Percentiles rank a stretch among this genome's conserved stretches.
Conservation (phyloP, 2,113 vertebrate genomes). For the Brienomyrus longianalis region DNA sequence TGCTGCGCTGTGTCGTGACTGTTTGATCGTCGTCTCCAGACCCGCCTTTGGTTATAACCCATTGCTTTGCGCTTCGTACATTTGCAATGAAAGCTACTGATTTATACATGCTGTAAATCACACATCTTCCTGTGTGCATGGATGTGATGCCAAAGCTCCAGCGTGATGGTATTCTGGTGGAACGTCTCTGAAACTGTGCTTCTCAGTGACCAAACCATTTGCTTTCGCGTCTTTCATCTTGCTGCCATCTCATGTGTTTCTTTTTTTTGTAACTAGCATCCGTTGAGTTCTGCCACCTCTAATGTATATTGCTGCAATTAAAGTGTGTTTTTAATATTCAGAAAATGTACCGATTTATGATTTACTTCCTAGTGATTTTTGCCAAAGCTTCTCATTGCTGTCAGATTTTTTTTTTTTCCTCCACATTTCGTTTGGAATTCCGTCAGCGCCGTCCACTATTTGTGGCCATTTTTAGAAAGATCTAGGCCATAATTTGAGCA, state of each 20-base stretch:
- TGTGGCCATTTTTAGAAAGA: neutral
- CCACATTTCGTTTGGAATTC: neutral
- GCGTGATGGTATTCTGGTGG: conserved; percentile 31
- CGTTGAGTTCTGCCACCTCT: neutral
- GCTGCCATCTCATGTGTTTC: conserved; percentile 49
- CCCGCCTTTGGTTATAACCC: conserved; percentile 57
- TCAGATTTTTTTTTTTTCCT: neutral
- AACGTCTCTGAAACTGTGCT: conserved; percentile 15
- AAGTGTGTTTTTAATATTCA: neutral
- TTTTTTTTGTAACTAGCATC: conserved; percentile 21
- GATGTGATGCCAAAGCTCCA: conserved; percentile 24
- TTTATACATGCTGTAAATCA: conserved; percentile 60
- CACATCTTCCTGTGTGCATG: conserved; percentile 23
- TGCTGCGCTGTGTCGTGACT: conserved; percentile 42
- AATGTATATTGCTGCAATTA: neutral
- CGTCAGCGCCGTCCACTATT: neutral
- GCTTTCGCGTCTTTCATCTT: conserved; percentile 30
- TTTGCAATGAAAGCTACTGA: conserved; percentile 55
- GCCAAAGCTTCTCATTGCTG: neutral
- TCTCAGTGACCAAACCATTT: conserved; percentile 7
- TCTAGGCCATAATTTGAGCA: neutral
- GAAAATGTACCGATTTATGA: neutral
- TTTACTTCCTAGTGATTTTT: neutral
- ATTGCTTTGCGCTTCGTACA: conserved; percentile 71
- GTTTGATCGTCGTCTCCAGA: conserved; percentile 59